Conservation (phyloP, 2,113 vertebrate species). For the Raphicerus campestris region DNA sequence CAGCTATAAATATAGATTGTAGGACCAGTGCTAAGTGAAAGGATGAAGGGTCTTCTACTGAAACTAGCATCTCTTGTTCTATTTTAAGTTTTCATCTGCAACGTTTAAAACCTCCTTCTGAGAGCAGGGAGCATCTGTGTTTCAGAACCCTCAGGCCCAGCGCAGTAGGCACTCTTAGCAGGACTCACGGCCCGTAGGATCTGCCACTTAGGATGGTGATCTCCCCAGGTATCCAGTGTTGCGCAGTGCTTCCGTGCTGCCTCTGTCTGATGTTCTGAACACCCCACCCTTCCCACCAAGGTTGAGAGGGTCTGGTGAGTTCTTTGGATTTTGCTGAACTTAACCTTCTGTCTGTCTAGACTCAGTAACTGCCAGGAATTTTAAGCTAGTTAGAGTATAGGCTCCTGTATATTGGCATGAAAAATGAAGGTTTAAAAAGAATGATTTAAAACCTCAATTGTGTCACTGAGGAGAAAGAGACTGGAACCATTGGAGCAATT, state of each 20-base stretch:
- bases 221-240: no score
- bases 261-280: neutral
- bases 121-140: neutral
- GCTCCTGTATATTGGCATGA: neutral
- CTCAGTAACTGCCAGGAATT: neutral
- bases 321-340: neutral
- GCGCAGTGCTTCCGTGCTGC: accelerated
- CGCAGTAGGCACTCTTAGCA: neutral
- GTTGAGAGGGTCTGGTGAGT: neutral
- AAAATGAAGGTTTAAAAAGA: neutral
- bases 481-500: neutral
- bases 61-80: neutral
- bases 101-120: neutral
- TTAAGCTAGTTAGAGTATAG: neutral
- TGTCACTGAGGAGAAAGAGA: neutral
- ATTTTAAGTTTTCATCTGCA: neutral
- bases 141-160: neutral
- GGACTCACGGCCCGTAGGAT: neutral
- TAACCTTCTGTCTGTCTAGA: neutral
- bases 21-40: neutral
- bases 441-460: neutral
- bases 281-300: neutral
- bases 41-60: neutral
- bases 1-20: neutral
- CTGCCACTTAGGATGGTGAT: neutral